Percentiles rank a stretch among this genome's conserved stretches.
phyloP scores from a whole-genome alignment of 2,888 invertebrate species.

The Pachliopta kotzebuea region DNA sequence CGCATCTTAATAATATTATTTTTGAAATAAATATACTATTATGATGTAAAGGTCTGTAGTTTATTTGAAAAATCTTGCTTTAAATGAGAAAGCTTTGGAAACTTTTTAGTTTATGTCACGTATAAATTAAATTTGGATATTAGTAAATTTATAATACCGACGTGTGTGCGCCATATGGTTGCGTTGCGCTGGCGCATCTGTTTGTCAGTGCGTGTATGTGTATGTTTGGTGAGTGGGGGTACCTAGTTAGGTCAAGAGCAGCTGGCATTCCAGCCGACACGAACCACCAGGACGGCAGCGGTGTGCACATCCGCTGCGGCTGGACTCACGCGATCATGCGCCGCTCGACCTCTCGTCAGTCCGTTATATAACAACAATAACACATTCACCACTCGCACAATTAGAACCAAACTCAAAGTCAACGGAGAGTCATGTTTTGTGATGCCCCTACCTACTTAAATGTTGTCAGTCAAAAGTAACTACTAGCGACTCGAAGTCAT shows the following conservation, averaged over 20 bases:
- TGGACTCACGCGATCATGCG: conserved; percentile 44
- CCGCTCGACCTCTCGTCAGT: conserved; percentile 38
- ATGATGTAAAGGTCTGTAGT: conserved; percentile 1
- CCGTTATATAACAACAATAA: conserved; percentile 43
- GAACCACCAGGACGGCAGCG: conserved; percentile 71
- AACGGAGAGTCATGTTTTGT: conserved; percentile 70
- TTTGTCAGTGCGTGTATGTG: conserved; percentile 1
- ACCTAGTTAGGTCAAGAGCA: conserved; percentile 79
- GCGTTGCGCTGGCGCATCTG: not conserved
- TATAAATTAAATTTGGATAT: conserved; percentile 5
- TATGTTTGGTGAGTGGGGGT: conserved; percentile 37
- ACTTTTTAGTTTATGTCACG: conserved; percentile 13
- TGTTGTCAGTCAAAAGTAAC: conserved; percentile 60
- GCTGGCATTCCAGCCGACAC: conserved; percentile 78
- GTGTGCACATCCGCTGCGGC: conserved; percentile 75
- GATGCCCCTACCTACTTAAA: conserved; percentile 61
- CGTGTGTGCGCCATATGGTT: conserved; percentile 1
- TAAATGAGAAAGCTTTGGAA: conserved; percentile 1
- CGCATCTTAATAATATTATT: conserved; percentile 1
- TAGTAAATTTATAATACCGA: not conserved
- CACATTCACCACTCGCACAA: conserved; percentile 62
- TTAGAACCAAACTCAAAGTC: conserved; percentile 57
- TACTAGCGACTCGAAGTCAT: conserved; percentile 51
- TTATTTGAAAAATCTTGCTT: conserved; percentile 6
- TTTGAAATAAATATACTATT: conserved; percentile 3